Conservation (phyloP, 2,888 invertebrate species). For the Erebia palarica region DNA sequence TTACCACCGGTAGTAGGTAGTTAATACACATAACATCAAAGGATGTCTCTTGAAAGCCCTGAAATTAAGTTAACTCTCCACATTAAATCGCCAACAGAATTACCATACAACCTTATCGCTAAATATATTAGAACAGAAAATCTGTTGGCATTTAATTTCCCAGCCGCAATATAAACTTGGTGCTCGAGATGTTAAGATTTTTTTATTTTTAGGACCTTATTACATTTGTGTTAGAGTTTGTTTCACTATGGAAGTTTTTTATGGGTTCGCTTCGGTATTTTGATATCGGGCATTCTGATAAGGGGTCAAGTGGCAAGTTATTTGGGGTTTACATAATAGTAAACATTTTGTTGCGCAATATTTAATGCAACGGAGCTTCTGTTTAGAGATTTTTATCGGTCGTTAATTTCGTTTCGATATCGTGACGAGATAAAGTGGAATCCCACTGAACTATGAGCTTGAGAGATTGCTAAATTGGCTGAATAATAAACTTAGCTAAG, state of each 20-base stretch:
- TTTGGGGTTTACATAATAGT: conserved; percentile 36
- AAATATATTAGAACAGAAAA: conserved; percentile 23
- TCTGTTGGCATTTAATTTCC: conserved; percentile 17
- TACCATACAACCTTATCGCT: conserved; percentile 18
- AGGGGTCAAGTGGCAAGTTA: conserved; percentile 37
- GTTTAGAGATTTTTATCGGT: conserved; percentile 30
- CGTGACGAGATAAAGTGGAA: background rate
- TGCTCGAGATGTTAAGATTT: background rate
- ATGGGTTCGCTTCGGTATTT: conserved; percentile 17
- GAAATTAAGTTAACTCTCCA: conserved; percentile 42
- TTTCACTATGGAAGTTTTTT: conserved; percentile 15
- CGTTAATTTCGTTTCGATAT: conserved; percentile 6
- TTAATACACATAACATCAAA: conserved; percentile 43
- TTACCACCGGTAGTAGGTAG: conserved; percentile 23
- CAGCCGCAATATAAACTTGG: background rate
- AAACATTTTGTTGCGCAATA: conserved; percentile 36
- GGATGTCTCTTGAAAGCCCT: conserved; percentile 46
- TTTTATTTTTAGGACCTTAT: conserved; percentile 4
- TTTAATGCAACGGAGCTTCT: conserved; percentile 32
- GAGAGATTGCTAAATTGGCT: no score
- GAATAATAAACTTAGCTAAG: background rate
- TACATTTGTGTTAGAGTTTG: conserved; percentile 4
- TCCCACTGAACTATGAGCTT: background rate
- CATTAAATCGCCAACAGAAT: background rate
- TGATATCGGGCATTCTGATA: conserved; percentile 33